Evolutionary conservation across 2,113 vertebrate species (phyloP).

Genomic region (Patagioenas fasciata): DNA sequence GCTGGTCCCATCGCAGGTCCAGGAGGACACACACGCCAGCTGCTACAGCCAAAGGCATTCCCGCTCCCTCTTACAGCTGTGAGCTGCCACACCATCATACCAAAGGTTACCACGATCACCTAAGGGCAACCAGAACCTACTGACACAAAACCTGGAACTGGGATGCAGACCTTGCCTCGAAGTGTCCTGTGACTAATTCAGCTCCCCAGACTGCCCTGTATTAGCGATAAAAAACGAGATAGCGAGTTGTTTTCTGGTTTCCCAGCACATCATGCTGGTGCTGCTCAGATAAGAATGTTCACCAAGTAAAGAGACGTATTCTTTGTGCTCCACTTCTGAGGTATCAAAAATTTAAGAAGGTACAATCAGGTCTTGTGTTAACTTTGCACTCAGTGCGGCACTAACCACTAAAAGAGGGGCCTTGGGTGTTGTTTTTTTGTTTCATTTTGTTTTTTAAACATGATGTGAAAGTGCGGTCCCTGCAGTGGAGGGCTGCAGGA

Average conservation of each 20-base stretch:
- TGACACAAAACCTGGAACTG: neutral
- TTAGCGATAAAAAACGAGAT: neutral
- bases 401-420: neutral
- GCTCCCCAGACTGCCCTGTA: neutral
- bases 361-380: neutral
- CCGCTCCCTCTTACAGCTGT: neutral
- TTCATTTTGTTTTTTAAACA: neutral
- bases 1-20: neutral
- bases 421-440: neutral
- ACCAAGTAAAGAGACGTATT: neutral
- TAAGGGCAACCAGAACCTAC: neutral
- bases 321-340: neutral
- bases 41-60: accelerated
- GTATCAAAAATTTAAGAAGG: neutral
- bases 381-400: neutral
- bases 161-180: neutral
- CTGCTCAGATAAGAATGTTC: neutral
- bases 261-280: neutral
- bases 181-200: neutral
- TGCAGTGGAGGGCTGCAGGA: neutral
- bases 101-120: neutral
- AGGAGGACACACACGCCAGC: neutral
- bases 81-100: neutral
- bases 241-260: accelerated
- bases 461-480: accelerated